A percentile compares a stretch with the other conserved stretches of the same genome.
Conservation (phyloP, 2,888 invertebrate species). For the Phengaris alcon region DNA sequence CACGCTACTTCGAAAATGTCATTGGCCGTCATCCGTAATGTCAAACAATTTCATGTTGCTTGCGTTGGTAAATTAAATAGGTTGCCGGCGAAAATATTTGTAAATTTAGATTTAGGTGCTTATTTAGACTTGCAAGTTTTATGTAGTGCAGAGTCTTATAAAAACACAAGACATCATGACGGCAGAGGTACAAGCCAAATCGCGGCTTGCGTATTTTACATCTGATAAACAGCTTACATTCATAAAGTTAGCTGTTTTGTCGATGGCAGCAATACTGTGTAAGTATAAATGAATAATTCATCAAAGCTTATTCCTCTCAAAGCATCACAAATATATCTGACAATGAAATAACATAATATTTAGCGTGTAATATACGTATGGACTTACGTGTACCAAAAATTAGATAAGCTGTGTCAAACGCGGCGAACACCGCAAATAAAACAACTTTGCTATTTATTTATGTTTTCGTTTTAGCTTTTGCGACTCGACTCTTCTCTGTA, state of each 20-base stretch:
- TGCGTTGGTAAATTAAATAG: conserved; percentile 48
- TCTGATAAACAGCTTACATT: conserved; percentile 77
- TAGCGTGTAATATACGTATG: not conserved
- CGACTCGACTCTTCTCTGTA: conserved; percentile 95
- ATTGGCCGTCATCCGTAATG: conserved; percentile 46
- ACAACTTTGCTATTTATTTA: not conserved
- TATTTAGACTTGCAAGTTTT: conserved; percentile 40
- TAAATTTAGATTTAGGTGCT: conserved; percentile 35
- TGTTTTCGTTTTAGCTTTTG: conserved; percentile 85
- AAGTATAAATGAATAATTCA: conserved; percentile 68
- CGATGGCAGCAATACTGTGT: conserved; percentile 95
- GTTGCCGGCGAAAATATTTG: conserved; percentile 65
- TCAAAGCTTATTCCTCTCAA: not conserved
- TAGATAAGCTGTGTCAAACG: conserved; percentile 3
- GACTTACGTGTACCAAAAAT: conserved; percentile 3
- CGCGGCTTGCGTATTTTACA: conserved; percentile 64
- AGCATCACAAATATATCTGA: not conserved
- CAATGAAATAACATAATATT: not conserved
- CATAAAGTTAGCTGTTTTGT: conserved; percentile 88
- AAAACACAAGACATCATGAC: conserved; percentile 54
- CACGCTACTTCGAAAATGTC: conserved; percentile 64
- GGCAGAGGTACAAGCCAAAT: conserved; percentile 60
- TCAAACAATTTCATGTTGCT: conserved; percentile 36
- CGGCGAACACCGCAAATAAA: not conserved
- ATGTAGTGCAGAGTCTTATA: conserved; percentile 42